Evolutionary conservation across 2,888 invertebrate genomes (phyloP).

Genomic region (Bhutanitis thaidina): DNA sequence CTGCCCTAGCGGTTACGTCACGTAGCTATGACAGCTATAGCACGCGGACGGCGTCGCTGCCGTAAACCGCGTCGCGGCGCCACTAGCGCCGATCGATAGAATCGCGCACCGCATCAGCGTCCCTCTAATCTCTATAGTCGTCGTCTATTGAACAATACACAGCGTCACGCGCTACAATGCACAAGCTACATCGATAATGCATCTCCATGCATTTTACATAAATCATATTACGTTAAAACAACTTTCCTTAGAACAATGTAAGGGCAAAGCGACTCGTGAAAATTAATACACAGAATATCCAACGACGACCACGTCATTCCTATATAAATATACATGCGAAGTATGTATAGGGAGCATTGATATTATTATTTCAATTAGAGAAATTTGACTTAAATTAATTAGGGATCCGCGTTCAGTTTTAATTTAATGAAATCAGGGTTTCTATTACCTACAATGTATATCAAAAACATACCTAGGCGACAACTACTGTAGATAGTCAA

Average conservation of each 20-base stretch:
- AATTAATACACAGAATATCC: background rate
- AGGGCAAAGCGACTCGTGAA: background rate
- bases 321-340: too few species aligned
- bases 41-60: conserved; percentile 26
- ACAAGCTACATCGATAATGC: background rate
- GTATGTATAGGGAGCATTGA: too few species aligned
- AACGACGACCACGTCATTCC: background rate
- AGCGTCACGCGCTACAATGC: conserved; percentile 8
- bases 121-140: conserved; percentile 23
- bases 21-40: conserved; percentile 56
- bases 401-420: too few species aligned
- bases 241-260: background rate
- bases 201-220: background rate
- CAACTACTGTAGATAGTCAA: too few species aligned
- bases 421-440: too few species aligned
- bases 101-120: conserved; percentile 28
- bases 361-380: too few species aligned
- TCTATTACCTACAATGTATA: too few species aligned
- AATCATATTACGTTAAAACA: background rate
- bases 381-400: too few species aligned
- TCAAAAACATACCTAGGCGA: too few species aligned
- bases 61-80: conserved; percentile 42
- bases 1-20: conserved; percentile 65
- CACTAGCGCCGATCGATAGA: conserved; percentile 46
- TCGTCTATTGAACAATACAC: background rate